Base-by-base conservation (phyloP, 2,113 vertebrate species). In the Beaufortia kweichowensis region DNA sequence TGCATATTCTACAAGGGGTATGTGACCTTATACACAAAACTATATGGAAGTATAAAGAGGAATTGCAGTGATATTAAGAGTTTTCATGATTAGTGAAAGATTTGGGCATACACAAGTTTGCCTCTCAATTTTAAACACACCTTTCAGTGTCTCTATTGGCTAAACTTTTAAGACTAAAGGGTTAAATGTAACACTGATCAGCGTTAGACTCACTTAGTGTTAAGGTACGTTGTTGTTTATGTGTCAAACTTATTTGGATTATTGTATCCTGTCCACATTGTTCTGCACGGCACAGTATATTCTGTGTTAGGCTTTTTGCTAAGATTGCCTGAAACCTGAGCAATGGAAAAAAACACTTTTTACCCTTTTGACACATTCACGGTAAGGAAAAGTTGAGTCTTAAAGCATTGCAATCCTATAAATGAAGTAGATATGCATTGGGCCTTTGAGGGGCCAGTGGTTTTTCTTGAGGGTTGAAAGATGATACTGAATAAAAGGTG, bases 331-430 rank as follows among this genome's bases (percentile, higher is more conserved):
- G 83, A 85, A 84, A 82, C 77, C 33, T 68, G 85, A 80, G 71
- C 76, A 74, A 4, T 0, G 50, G 53, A 64, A 79, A 75, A 75
- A 79, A 86, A 87, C 72, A 63, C 79, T 78, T 67, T 63, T 68
- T 64, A 65, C 78, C 41, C 35, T 66, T 64, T 48, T 80, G 56
- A 73, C 71, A 78, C 39, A 73, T 71, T 78, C 78, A 53, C 71
- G 74, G 71, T 75, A 60, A 81, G 56, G 43, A 66, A 64, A 77
- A 79, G 76, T 72, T 77, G 75, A 56, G 80, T 80, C 77, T 71
- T 86, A 86, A 87, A 85, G 85, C 86, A 83, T 84, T 84, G 84
- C 88, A 87, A 89, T 87, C 84, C 85, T 79, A 84, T 86, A 84
- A 76, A 74, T 83, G 78, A 80, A 83, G 63, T 35, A 86, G 86